Evolutionary conservation across 2,888 invertebrate species (phyloP).

Genomic region (Pollenia griseotomentosa): DNA sequence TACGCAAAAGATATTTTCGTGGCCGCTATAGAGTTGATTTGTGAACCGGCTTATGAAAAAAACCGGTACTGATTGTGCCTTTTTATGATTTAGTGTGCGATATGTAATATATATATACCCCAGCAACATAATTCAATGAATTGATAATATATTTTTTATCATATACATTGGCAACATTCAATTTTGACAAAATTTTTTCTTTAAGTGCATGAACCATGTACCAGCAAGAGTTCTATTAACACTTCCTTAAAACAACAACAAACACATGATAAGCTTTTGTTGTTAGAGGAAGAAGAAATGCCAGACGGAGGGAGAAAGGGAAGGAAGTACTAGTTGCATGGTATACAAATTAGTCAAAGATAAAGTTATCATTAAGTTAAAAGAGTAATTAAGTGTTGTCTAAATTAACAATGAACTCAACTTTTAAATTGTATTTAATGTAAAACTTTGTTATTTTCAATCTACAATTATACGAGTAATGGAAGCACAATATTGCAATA

Average conservation of each 20-base stretch:
- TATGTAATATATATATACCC: too few species aligned
- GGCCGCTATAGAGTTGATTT: too few species aligned
- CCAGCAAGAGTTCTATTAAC: constrained; percentile 6
- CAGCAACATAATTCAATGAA: too few species aligned
- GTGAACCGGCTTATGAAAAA: too few species aligned
- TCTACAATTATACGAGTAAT: background rate
- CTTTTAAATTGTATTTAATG: constrained; percentile 70
- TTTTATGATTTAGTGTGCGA: too few species aligned
- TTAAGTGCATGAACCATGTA: constrained; percentile 21
- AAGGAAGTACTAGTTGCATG: constrained; percentile 6
- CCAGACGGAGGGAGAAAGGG: background rate
- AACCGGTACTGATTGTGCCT: too few species aligned
- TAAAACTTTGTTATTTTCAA: constrained; percentile 33
- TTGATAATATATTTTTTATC: too few species aligned
- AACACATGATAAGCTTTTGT: background rate
- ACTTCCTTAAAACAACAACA: constrained; percentile 25
- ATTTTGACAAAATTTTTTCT: background rate
- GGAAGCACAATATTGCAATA: too few species aligned
- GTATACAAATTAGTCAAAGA: constrained; percentile 60
- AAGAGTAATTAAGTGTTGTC: constrained; percentile 71
- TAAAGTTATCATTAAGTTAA: constrained; percentile 71
- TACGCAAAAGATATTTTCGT: too few species aligned
- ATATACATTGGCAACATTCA: too few species aligned
- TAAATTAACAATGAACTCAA: constrained; percentile 70
- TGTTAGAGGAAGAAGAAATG: background rate